Conservation (phyloP, 2,888 invertebrate species). For the Abrostola tripartita region DNA sequence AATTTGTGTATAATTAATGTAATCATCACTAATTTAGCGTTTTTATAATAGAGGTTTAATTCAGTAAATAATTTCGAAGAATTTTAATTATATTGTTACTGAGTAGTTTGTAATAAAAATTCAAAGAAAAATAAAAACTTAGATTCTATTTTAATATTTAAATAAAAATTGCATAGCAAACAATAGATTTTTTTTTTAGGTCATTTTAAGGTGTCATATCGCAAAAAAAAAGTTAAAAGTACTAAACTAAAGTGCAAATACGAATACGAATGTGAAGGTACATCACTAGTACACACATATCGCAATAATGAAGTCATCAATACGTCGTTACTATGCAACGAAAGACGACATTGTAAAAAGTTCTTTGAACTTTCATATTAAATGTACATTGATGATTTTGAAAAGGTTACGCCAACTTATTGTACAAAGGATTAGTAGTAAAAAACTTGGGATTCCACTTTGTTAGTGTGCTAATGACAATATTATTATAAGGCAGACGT, state of each 20-base stretch:
- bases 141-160: too few species aligned
- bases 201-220: too few species aligned
- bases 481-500: conserved; percentile 74
- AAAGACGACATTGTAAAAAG: conserved; percentile 61
- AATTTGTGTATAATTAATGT: too few species aligned
- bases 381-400: conserved; percentile 58
- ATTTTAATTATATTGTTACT: too few species aligned
- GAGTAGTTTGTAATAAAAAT: too few species aligned
- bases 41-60: too few species aligned
- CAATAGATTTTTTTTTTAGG: too few species aligned
- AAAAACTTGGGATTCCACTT: conserved; percentile 58
- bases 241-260: too few species aligned
- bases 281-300: conserved; percentile 6
- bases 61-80: too few species aligned
- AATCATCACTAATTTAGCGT: too few species aligned
- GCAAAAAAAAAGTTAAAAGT: conserved; percentile 10
- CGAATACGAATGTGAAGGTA: background rate
- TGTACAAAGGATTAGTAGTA: conserved; percentile 49
- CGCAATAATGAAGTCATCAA: conserved; percentile 28
- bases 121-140: too few species aligned
- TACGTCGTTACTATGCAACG: conserved; percentile 43
- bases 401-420: conserved; percentile 46
- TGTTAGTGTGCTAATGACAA: conserved; percentile 74
- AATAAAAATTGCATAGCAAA: too few species aligned
- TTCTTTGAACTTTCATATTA: conserved; percentile 61